Conservation (phyloP, 2,888 invertebrate genomes). For the Sinotaia quadrata region DNA sequence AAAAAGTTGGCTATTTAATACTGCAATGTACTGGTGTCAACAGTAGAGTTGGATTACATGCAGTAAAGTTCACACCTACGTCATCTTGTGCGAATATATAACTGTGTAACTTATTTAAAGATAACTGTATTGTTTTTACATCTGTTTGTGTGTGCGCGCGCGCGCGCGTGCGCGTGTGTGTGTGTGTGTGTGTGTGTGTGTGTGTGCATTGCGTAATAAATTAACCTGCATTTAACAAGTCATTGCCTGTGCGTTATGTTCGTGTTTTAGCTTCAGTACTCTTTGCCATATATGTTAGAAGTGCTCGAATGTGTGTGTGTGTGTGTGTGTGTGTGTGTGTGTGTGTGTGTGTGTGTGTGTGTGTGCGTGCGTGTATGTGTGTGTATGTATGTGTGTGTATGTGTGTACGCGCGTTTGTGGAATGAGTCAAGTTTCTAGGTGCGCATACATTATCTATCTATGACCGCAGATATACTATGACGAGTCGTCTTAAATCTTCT, state of each 20-base stretch:
- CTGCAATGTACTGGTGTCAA: no score
- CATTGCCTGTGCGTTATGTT: neutral
- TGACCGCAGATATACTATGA: no score
- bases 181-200: conserved; percentile 14
- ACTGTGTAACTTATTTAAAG: no score
- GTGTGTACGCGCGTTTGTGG: neutral
- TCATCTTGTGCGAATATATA: no score
- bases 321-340: conserved; percentile 13
- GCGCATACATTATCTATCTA: no score
- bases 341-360: conserved; percentile 10
- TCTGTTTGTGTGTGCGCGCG: conserved; percentile 8
- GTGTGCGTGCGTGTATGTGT: neutral
- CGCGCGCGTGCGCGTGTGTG: neutral
- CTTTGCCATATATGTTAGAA: neutral
- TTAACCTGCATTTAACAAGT: no score
- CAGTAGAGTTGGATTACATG: no score
- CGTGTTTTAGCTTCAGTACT: neutral
- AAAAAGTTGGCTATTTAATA: no score
- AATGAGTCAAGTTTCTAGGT: neutral
- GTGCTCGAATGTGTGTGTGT: neutral
- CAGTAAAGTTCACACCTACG: no score
- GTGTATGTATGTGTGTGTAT: conserved; percentile 1
- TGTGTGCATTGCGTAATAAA: conserved; percentile 1
- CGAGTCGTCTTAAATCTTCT: no score
- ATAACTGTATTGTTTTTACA: neutral